Evolutionary conservation across 2,888 invertebrate genomes (phyloP).

Genomic region (Venusia cambrica): DNA sequence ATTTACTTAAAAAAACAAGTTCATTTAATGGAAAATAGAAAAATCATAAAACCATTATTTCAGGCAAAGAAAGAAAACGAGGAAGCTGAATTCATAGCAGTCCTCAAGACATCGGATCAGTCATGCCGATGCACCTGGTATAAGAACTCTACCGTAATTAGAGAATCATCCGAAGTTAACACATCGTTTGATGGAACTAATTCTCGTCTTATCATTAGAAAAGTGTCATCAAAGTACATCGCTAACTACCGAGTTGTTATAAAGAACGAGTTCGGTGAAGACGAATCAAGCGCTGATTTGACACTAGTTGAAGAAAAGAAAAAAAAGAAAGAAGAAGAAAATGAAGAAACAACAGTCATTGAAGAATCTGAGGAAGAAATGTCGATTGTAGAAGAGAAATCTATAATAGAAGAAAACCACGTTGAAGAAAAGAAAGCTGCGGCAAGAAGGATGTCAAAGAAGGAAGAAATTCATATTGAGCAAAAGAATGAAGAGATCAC

Average conservation of each 20-base stretch:
- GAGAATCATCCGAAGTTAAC: constrained; percentile 87
- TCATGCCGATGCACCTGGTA: constrained; percentile 92
- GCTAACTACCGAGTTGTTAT: constrained; percentile 93
- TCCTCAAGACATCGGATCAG: constrained; percentile 87
- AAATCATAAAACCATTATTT: too few species aligned
- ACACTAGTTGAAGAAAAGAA: constrained; percentile 86
- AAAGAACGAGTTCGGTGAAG: constrained; percentile 94
- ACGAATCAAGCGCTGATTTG: constrained; percentile 92
- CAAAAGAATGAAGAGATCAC: constrained; percentile 25
- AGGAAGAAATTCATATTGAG: constrained; percentile 57
- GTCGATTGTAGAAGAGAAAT: constrained; percentile 71
- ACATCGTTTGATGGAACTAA: constrained; percentile 92
- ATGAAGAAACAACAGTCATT: constrained; percentile 68
- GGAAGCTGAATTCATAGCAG: constrained; percentile 88
- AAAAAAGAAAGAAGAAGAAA: constrained; percentile 77
- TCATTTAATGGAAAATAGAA: too few species aligned
- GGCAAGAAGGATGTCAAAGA: constrained; percentile 56
- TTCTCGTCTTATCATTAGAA: constrained; percentile 88
- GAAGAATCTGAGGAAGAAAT: constrained; percentile 77
- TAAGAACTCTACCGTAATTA: constrained; percentile 89
- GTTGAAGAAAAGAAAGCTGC: constrained; percentile 59
- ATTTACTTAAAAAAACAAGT: too few species aligned
- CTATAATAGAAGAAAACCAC: constrained; percentile 73
- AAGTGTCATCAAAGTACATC: constrained; percentile 87
- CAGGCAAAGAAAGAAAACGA: constrained; percentile 80